Evolutionary conservation across 2,797 vertebrate genomes (phyloP).

Genomic region (Myotis myotis): DNA sequence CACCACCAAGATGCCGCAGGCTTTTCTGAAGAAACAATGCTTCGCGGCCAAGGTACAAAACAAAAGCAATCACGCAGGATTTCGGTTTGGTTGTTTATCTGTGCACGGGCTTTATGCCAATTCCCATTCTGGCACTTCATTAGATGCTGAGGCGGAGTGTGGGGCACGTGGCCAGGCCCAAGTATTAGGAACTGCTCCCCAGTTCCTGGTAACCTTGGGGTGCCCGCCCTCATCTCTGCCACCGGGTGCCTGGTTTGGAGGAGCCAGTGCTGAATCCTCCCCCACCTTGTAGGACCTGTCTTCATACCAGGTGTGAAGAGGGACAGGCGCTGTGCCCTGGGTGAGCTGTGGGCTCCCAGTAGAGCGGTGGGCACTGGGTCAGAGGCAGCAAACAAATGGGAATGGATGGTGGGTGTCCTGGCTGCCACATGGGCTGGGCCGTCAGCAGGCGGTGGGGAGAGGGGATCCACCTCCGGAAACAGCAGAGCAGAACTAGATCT

Average conservation of each 20-base stretch:
- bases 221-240: not conserved
- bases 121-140: not conserved
- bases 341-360: not conserved
- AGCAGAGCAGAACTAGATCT: not conserved
- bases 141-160: not conserved
- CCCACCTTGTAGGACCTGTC: not conserved
- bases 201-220: not conserved
- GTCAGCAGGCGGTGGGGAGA: not conserved
- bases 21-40: not conserved
- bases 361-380: not conserved
- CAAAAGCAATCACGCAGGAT: not conserved
- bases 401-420: accelerated
- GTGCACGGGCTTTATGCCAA: not conserved
- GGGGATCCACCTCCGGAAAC: not conserved
- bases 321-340: too few relatives aligned
- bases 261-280: not conserved
- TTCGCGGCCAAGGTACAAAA: not conserved
- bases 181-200: not conserved
- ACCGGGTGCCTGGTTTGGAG: not conserved
- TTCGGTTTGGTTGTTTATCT: not conserved
- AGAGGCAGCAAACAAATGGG: not conserved
- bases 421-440: not conserved
- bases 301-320: not conserved
- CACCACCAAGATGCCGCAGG: not conserved
- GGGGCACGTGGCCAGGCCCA: not conserved